Conservation (phyloP, 2,113 vertebrate species). For the Furnarius figulus region DNA sequence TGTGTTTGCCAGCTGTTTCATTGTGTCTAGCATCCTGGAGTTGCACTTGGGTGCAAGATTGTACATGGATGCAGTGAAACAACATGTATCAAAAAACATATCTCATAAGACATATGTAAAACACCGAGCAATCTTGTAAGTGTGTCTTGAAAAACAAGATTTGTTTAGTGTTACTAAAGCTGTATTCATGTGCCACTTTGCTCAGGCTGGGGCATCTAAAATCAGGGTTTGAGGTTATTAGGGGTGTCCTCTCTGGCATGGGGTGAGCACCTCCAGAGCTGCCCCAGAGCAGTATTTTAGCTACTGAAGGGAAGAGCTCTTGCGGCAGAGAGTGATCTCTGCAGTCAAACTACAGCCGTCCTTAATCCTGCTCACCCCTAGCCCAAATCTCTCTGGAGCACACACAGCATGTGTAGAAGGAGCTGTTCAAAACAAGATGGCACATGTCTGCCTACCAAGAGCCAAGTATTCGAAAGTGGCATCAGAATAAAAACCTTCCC, state of each 20-base stretch:
- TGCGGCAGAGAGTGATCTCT: neutral
- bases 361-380: constrained; percentile 17
- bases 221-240: neutral
- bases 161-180: neutral
- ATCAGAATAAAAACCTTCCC: neutral
- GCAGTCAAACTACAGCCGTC: neutral
- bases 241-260: neutral
- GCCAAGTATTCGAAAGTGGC: constrained; percentile 56
- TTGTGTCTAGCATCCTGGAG: neutral
- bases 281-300: neutral
- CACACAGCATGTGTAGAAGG: neutral
- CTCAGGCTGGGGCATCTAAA: neutral
- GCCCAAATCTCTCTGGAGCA: neutral
- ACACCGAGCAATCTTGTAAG: neutral
- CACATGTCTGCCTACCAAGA: neutral
- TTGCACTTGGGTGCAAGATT: neutral
- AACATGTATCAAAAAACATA: neutral
- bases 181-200: neutral
- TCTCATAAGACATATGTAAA: neutral
- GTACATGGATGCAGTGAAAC: neutral
- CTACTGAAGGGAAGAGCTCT: neutral
- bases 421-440: constrained; percentile 42
- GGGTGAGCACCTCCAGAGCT: neutral
- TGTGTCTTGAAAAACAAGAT: neutral
- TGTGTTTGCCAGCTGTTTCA: neutral